Conservation (phyloP, 2,113 vertebrate species). For the Cynoglossus semilaevis region DNA sequence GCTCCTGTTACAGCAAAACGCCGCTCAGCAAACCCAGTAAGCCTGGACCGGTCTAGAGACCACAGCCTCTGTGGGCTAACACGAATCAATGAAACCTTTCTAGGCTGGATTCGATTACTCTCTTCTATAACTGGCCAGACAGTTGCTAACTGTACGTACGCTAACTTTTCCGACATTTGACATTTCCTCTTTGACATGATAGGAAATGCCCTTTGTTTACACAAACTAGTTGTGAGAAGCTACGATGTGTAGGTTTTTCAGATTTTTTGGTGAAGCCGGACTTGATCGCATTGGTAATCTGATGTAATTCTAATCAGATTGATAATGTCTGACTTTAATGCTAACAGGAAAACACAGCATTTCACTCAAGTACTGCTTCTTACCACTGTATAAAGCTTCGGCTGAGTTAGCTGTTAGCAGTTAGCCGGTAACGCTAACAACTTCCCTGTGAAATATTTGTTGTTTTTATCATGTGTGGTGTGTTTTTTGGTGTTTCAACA, state of each 20-base stretch:
- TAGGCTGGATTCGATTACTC: slow-evolving; percentile 55
- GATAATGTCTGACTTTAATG: no score
- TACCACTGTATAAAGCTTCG: no score
- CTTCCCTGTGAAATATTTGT: no score
- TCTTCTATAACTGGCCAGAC: slow-evolving; percentile 19
- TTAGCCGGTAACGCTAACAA: no score
- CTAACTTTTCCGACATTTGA: slow-evolving; percentile 5
- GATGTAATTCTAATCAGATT: no score
- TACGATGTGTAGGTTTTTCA: neutral
- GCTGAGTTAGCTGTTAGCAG: no score
- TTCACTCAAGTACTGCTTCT: no score
- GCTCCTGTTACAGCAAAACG: slow-evolving; percentile 74
- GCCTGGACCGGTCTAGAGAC: slow-evolving; percentile 53
- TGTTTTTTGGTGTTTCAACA: no score
- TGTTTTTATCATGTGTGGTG: no score
- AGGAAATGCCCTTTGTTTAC: neutral
- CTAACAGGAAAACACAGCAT: no score
- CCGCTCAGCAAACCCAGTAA: slow-evolving; percentile 42
- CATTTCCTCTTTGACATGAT: neutral
- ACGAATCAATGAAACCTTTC: slow-evolving; percentile 71
- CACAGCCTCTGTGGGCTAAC: slow-evolving; percentile 29
- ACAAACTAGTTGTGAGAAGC: slow-evolving; percentile 4
- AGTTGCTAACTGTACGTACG: neutral
- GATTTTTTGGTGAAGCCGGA: no score
- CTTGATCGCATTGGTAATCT: no score